phyloP scores from a whole-genome alignment of 2,113 vertebrate genomes.

The Engystomops pustulosus region DNA sequence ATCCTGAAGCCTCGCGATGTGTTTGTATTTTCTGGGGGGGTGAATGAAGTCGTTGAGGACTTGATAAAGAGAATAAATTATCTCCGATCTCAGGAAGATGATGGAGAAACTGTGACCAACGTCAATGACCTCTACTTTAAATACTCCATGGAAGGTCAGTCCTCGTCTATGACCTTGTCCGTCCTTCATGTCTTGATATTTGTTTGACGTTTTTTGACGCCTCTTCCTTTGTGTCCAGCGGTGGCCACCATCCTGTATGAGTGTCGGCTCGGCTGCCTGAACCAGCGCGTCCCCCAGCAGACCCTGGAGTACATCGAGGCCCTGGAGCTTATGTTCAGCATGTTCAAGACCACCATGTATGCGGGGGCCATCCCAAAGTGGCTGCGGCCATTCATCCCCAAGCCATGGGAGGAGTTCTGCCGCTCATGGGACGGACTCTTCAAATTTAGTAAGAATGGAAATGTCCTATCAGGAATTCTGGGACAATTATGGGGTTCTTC shows the following conservation, averaged over 20 bases:
- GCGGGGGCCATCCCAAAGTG: constrained; percentile 91
- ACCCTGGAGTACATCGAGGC: constrained; percentile 88
- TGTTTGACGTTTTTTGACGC: neutral
- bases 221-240: constrained; percentile 66
- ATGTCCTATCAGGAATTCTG: too few species aligned
- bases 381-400: constrained; percentile 86
- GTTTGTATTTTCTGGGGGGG: constrained; percentile 80
- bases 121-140: constrained; percentile 93
- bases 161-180: neutral
- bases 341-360: constrained; percentile 95
- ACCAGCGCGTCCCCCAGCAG: constrained; percentile 77
- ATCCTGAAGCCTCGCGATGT: constrained; percentile 88
- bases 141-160: constrained; percentile 91
- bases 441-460: constrained; percentile 85
- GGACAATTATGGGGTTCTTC: neutral
- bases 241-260: constrained; percentile 89
- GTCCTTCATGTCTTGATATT: neutral
- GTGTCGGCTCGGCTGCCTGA: constrained; percentile 85
- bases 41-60: constrained; percentile 85
- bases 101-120: constrained; percentile 80
- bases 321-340: constrained; percentile 91
- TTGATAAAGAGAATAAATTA: constrained; percentile 80
- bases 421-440: constrained; percentile 94
- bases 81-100: constrained; percentile 74
- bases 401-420: constrained; percentile 93